Conservation (phyloP, 2,113 vertebrate genomes). For the Cheilinus undulatus region DNA sequence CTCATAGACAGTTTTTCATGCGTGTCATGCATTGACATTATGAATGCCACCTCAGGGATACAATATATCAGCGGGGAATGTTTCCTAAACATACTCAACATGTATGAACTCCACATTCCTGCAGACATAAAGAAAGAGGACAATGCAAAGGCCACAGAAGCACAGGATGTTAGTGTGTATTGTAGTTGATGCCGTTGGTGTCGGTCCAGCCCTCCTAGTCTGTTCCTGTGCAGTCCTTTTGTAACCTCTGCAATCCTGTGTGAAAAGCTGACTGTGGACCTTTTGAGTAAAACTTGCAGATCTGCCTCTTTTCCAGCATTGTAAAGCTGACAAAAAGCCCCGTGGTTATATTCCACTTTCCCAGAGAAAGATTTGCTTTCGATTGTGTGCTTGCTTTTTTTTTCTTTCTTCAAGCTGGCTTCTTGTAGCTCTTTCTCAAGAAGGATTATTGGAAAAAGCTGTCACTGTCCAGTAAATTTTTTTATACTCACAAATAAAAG, state of each 20-base stretch:
- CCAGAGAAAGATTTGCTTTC: slow-evolving; percentile 62
- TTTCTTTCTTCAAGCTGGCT: slow-evolving; percentile 47
- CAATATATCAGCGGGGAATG: slow-evolving; percentile 9
- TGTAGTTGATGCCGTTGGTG: slow-evolving; percentile 52
- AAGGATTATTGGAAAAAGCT: slow-evolving; percentile 63
- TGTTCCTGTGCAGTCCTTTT: slow-evolving; percentile 67
- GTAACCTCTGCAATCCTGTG: slow-evolving; percentile 63
- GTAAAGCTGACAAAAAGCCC: slow-evolving; percentile 63
- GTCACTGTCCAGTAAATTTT: slow-evolving; percentile 54
- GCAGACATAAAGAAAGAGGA: slow-evolving; percentile 46
- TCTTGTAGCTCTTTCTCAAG: slow-evolving; percentile 58
- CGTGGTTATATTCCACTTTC: slow-evolving; percentile 67
- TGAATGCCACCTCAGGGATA: slow-evolving; percentile 6
- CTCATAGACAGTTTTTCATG: background rate
- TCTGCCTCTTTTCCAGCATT: slow-evolving; percentile 53
- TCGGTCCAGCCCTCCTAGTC: slow-evolving; percentile 53
- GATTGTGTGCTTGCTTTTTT: slow-evolving; percentile 61
- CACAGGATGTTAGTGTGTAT: slow-evolving; percentile 65
- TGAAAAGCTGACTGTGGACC: slow-evolving; percentile 68
- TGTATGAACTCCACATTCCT: slow-evolving; percentile 62
- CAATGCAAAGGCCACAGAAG: slow-evolving; percentile 57
- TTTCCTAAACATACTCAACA: slow-evolving; percentile 27
- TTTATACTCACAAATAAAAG: slow-evolving; percentile 45
- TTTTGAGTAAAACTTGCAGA: slow-evolving; percentile 71
- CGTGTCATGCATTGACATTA: slow-evolving; percentile 5